Conservation (phyloP, 64 coral and sea anemone genomes). For the Montipora sp. region DNA sequence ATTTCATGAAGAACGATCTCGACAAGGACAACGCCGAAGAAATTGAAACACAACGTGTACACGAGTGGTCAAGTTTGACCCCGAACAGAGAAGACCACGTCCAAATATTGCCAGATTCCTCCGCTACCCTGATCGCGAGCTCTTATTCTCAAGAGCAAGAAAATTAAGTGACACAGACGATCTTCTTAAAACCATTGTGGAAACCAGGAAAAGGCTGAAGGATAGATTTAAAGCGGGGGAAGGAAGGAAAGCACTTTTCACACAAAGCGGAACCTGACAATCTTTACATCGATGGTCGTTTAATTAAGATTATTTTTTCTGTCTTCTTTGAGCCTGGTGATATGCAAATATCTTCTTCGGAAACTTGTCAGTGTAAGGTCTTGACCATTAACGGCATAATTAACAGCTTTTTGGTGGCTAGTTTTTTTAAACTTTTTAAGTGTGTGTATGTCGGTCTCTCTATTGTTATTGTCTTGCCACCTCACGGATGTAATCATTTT, state of each 20-base stretch:
- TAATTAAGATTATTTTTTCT: no score
- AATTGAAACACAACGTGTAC: background rate
- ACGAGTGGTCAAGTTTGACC: background rate
- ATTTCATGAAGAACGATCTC: background rate
- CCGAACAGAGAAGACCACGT: background rate
- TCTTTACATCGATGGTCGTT: background rate
- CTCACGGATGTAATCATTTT: background rate
- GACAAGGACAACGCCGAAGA: background rate
- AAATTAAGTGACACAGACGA: background rate
- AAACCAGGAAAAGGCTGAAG: background rate
- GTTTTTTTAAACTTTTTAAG: background rate
- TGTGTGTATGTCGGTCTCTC: no score
- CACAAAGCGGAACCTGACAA: background rate
- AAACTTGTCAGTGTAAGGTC: no score
- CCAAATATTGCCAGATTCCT: background rate
- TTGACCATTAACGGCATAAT: background rate
- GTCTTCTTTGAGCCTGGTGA: no score
- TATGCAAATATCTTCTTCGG: no score
- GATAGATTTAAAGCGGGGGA: background rate
- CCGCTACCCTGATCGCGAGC: background rate
- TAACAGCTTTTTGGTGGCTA: background rate
- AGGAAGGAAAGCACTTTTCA: background rate
- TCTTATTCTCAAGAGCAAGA: background rate
- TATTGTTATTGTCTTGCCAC: no score
- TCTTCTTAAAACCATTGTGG: background rate